These are phyloP conservation scores for Hirudinaria manillensis DNA, from an alignment of 2,888 invertebrate genomes.

Conservation along the genomic window DNA sequence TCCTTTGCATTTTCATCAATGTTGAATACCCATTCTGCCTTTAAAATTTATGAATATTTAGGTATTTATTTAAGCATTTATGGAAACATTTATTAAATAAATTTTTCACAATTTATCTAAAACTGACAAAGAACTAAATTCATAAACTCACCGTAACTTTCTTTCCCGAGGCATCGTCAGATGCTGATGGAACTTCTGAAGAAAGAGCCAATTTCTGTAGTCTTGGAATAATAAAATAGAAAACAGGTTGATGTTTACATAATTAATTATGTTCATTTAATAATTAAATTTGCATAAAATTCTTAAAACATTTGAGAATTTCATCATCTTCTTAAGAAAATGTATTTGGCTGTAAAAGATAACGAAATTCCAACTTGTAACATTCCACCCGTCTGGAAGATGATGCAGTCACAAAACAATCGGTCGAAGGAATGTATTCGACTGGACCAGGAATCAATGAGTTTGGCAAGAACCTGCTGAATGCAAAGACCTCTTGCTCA, in stretches of 20 bases:
- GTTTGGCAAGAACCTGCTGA: conserved; percentile 73
- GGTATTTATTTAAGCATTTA: not conserved
- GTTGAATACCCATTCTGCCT: conserved; percentile 74
- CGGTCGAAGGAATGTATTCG: conserved; percentile 72
- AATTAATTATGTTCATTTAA: not conserved
- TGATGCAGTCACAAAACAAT: conserved; percentile 76
- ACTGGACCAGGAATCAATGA: conserved; percentile 77
- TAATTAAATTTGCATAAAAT: no score
- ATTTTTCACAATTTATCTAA: no score
- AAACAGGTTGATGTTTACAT: not conserved
- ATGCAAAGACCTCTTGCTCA: conserved; percentile 84
- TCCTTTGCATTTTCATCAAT: conserved; percentile 71
- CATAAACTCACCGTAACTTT: conserved; percentile 57
- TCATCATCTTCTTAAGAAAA: no score
- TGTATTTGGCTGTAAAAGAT: no score
- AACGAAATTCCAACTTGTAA: conserved; percentile 64
- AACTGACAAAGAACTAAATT: no score
- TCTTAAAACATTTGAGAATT: no score
- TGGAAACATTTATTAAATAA: no score
- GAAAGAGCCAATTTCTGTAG: conserved; percentile 10
- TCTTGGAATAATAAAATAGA: not conserved
- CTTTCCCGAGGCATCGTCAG: conserved; percentile 49
- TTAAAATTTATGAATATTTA: conserved; percentile 20
- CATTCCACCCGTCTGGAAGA: conserved; percentile 76
- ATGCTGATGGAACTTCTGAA: not conserved